Evolutionary conservation across 1,140 invertebrate species (phyloP).

Genomic region (Musca vetustissima): DNA sequence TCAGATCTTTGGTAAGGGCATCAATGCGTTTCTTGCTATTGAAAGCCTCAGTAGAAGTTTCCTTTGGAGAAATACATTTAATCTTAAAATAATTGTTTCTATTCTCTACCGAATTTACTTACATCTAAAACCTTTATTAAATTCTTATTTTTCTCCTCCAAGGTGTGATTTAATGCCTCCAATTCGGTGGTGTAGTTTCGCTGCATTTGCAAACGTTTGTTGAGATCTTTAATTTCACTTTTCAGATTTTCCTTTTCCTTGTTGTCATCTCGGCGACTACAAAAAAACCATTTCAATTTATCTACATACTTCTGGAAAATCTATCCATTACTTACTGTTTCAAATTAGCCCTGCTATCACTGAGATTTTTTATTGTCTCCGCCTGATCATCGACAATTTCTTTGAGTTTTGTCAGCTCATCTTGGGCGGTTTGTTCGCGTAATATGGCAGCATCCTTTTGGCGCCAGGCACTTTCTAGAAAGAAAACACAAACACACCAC

Average conservation of each 20-base stretch:
- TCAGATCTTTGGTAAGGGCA: constrained; percentile 48
- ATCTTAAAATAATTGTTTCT: no score
- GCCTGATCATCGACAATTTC: constrained; percentile 57
- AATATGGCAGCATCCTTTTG: constrained; percentile 59
- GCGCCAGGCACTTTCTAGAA: constrained; percentile 53
- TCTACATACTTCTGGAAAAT: not conserved
- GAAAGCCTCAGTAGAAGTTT: constrained; percentile 49
- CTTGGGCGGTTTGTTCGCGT: constrained; percentile 60
- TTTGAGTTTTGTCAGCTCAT: constrained; percentile 58
- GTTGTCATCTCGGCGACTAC: constrained; percentile 49
- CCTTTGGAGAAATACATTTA: no score
- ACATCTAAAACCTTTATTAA: constrained; percentile 57
- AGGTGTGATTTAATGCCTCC: constrained; percentile 51
- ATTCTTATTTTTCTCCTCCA: constrained; percentile 54
- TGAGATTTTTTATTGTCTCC: constrained; percentile 56
- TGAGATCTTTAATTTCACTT: constrained; percentile 57
- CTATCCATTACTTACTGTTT: constrained; percentile 25
- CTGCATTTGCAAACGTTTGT: constrained; percentile 56
- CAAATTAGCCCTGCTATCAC: constrained; percentile 50
- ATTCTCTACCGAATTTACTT: constrained; percentile 24
- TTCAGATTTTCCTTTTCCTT: constrained; percentile 58
- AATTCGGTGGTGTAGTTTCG: constrained; percentile 55
- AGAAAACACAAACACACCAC: not conserved
- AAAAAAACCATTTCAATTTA: not conserved
- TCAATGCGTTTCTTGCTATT: constrained; percentile 46